Evolutionary conservation across 2,888 invertebrate species (phyloP), one percentile per base, ranked within the genome.

Genomic region (Itoplectis maculator): DNA sequence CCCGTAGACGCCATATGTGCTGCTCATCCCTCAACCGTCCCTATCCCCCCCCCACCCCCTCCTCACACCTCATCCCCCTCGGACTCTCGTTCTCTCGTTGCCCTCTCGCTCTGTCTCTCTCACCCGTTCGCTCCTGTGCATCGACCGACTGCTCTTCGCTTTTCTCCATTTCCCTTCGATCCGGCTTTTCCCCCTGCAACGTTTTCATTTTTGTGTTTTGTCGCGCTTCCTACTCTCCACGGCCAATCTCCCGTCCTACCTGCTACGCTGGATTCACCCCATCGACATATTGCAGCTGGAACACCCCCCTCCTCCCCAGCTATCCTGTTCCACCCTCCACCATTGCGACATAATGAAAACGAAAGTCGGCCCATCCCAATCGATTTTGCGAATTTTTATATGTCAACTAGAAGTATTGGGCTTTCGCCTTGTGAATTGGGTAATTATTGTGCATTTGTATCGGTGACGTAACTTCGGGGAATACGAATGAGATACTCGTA

Each of bases 1-100:
- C 35, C n/a, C 76, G 42, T 59, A 73, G 84, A 78, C 84, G 84
- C 87, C 87, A 87, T 89, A 87, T 88, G 88, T 85, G 84, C 68
- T 72, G 74, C 80, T 85, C 85, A 85, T 86, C 83, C 86, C 82
- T 83, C 85, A 83, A 84, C 54, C 61, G 69, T 69, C 74, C 72
- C 79, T 73, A 70, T 70, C 78, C 78, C 76, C 49, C 73, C 76
- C 82, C 77, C 66, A n/a, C n/a, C n/a, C n/a, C n/a, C n/a, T n/a
- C n/a, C n/a, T n/a, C n/a, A n/a, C n/a, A n/a, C n/a, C n/a, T n/a
- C n/a, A n/a, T n/a, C 80, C 79, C 75, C 72, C 74, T 81, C 73
- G 69, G 73, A 80, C 84, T 59, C 65, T 70, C 76, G 20, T 82
- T 66, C 74, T 49, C 74, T n/a, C n/a, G n/a, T 74, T 83, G 78